Base-by-base conservation (phyloP, 2,888 invertebrate species). In the Xestia rhomboidea region DNA sequence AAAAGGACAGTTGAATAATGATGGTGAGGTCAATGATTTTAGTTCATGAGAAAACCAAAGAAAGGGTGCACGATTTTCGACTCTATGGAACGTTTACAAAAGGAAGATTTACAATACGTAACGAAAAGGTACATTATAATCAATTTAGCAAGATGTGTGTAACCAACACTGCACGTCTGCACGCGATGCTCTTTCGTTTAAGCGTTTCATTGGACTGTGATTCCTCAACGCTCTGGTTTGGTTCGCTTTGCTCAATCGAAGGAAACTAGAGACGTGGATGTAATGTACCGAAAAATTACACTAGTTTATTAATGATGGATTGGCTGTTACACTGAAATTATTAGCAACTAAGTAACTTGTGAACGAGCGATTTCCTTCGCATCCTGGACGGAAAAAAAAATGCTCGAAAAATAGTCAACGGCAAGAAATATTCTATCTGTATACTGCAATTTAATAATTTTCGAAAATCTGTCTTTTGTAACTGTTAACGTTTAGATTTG, bases 121-220 rank as follows among this genome's bases (percentile, higher is more conserved):
- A 34, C 27, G 24, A 49, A 64, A n/a, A 54, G 13, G 75, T 41
- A 54, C n/a, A 62, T 62, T 34, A 21, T 49, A 62, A 83, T 70
- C n/a, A 72, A 82, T 82, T 70, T 79, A 76, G 75, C 85, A 84
- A 84, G 70, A 68, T 68, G 64, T 81, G 73, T 84, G 84, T 68
- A 81, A 81, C 44, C 21, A 84, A 77, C 44, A 21, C 60, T 15
- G 64, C 80, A 76, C 34, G 30, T 21, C 41, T 68, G 75, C 82
- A 83, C 81, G 83, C 83, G 79, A 77, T 82, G 10, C 75, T 76
- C 75, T 84, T 79, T 72, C 73, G 41, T 85, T 84, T 85, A 82
- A 75, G 18, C 54, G 79, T 85, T 85, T 69, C 86, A 86, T 70
- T 87, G 77, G 73, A 86, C 75, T 87, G 88, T 84, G 81, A 79